phyloP scores from a whole-genome alignment of 1,140 invertebrate species.

The Drosophila cardini region DNA sequence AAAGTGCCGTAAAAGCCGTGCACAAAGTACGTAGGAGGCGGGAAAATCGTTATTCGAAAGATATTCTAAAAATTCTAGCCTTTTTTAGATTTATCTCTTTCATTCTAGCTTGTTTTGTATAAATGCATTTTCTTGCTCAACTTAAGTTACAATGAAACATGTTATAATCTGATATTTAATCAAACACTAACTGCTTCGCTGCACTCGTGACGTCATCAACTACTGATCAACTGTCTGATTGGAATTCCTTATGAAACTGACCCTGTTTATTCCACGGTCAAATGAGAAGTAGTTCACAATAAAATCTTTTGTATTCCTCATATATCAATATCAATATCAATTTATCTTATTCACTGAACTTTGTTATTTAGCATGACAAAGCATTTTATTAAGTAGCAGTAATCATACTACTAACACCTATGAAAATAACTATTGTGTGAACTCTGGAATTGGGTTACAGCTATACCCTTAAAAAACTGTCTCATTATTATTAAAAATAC shows the following conservation, averaged over 20 bases:
- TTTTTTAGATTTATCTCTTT: neutral
- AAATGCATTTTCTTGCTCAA: neutral
- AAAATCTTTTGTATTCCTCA: neutral
- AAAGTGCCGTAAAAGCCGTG: slow-evolving; percentile 8
- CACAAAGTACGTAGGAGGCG: slow-evolving; percentile 12
- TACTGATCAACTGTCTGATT: neutral
- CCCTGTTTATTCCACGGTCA: slow-evolving; percentile 8
- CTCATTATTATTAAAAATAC: neutral
- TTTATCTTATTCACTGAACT: neutral
- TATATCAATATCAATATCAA: slow-evolving; percentile 3
- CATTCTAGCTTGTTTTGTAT: too few species aligned
- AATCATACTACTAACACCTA: neutral
- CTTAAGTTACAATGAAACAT: neutral
- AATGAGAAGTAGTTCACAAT: slow-evolving; percentile 5
- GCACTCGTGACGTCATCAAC: neutral
- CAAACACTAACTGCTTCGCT: neutral
- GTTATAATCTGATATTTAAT: neutral
- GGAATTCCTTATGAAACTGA: neutral
- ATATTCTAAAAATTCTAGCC: too few species aligned
- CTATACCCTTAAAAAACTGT: neutral
- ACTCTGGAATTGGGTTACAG: neutral
- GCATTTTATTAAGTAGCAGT: slow-evolving; percentile 3
- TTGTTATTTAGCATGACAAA: slow-evolving; percentile 24
- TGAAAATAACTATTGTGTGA: neutral
- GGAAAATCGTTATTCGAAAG: neutral